Evolutionary conservation across 2,113 vertebrate genomes (phyloP).

Genomic region (Aix galericulata): DNA sequence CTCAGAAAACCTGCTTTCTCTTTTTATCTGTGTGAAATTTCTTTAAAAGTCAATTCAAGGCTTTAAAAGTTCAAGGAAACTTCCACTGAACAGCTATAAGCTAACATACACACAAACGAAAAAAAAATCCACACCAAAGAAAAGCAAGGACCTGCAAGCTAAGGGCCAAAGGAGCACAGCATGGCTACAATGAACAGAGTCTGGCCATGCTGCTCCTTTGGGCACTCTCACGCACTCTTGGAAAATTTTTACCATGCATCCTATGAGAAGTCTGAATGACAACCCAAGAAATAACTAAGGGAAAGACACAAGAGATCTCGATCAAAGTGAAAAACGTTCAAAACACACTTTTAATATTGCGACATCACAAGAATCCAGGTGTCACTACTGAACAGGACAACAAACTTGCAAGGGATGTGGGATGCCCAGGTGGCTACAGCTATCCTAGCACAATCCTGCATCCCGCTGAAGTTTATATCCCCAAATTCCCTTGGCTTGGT

Average conservation of each 20-base stretch:
- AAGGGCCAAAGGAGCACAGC: background rate
- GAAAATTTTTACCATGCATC: too few relatives aligned
- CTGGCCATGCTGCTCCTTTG: background rate
- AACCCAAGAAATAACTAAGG: background rate
- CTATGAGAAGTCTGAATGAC: too few relatives aligned
- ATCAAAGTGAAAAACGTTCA: background rate
- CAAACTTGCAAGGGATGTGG: background rate
- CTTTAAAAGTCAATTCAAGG: background rate
- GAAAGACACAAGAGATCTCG: background rate
- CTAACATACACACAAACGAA: too few relatives aligned
- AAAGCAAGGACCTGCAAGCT: background rate
- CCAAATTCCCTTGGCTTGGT: rapidly evolving
- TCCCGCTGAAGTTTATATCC: background rate
- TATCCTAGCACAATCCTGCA: background rate
- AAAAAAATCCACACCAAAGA: background rate
- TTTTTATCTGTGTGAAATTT: background rate
- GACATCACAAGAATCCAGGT: background rate
- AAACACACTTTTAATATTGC: background rate
- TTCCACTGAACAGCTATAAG: background rate
- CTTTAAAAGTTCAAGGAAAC: background rate
- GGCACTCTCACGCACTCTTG: rapidly evolving
- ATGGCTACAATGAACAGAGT: background rate
- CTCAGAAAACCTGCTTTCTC: background rate
- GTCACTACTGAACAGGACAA: background rate
- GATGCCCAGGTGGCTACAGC: background rate